Percentiles rank a stretch among this genome's conserved stretches.
Conservation (phyloP, 2,797 vertebrate species). For the Phyllotis vaccarum region DNA sequence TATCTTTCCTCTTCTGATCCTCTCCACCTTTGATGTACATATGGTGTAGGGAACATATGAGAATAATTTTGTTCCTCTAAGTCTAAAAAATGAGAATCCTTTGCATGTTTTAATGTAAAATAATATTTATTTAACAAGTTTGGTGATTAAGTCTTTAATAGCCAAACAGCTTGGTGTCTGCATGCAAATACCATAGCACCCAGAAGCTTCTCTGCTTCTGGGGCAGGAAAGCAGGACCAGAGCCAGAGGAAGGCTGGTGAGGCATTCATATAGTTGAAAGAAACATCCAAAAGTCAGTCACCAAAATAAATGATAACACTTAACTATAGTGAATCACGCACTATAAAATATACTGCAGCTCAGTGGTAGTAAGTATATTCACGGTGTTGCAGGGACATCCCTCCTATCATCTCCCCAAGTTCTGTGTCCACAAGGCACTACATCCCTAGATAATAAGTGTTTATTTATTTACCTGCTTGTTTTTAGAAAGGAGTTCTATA, state of each 20-base stretch:
- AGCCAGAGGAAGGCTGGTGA: rapidly evolving
- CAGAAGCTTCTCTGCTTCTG: not conserved
- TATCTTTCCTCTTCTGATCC: not conserved
- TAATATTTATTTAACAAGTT: not conserved
- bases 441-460: not conserved
- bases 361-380: not conserved
- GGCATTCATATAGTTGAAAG: not conserved
- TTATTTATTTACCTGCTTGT: not conserved
- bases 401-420: no score
- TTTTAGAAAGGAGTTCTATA: not conserved
- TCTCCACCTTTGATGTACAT: not conserved
- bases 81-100: not conserved
- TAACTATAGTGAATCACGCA: not conserved
- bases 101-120: not conserved
- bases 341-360: not conserved
- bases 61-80: not conserved
- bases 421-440: not conserved
- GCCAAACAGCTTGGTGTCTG: not conserved
- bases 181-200: rapidly evolving
- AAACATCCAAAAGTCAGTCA: not conserved
- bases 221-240: rapidly evolving
- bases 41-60: not conserved
- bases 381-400: rapidly evolving
- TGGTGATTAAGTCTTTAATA: not conserved
- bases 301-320: not conserved